phyloP scores from a whole-genome alignment of 2,113 vertebrate species.

The Salvelinus fontinalis region DNA sequence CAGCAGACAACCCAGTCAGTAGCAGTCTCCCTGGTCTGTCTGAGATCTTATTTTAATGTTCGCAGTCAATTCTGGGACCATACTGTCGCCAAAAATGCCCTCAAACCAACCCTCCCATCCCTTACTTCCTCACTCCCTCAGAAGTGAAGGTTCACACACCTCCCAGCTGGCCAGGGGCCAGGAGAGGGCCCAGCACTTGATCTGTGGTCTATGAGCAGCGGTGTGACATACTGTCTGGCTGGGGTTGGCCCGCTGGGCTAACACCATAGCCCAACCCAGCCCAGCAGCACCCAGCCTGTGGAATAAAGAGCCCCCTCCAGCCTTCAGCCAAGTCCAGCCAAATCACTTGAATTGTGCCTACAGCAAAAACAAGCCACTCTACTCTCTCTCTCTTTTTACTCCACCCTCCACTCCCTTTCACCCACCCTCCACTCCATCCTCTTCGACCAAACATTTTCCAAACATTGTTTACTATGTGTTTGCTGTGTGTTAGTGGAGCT shows the following conservation, averaged over 20 bases:
- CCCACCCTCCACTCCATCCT: too few species aligned
- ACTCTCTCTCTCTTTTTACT: slow-evolving; percentile 11
- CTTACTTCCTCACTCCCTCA: too few species aligned
- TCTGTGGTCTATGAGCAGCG: slow-evolving; percentile 66
- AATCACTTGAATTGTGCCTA: slow-evolving; percentile 65
- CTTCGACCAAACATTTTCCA: too few species aligned
- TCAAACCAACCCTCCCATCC: too few species aligned
- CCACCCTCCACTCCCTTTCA: neutral
- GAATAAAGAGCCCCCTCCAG: slow-evolving; percentile 41
- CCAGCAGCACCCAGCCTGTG: slow-evolving; percentile 24
- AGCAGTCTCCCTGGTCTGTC: too few species aligned
- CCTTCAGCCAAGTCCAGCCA: slow-evolving; percentile 43
- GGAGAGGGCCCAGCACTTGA: slow-evolving; percentile 76
- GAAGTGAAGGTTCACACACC: too few species aligned
- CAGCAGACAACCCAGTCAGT: too few species aligned
- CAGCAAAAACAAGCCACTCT: slow-evolving; percentile 28
- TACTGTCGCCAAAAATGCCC: too few species aligned
- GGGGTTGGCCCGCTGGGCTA: slow-evolving; percentile 11
- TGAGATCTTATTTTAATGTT: too few species aligned
- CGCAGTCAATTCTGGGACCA: too few species aligned
- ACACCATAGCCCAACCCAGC: slow-evolving; percentile 14
- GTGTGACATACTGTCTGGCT: slow-evolving; percentile 64
- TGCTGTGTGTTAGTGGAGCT: neutral
- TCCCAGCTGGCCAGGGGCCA: slow-evolving; percentile 61
- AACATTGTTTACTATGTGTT: neutral